Evolutionary conservation across 2,113 vertebrate species (phyloP).

Genomic region (Calyptommatus sinebrachiatus): DNA sequence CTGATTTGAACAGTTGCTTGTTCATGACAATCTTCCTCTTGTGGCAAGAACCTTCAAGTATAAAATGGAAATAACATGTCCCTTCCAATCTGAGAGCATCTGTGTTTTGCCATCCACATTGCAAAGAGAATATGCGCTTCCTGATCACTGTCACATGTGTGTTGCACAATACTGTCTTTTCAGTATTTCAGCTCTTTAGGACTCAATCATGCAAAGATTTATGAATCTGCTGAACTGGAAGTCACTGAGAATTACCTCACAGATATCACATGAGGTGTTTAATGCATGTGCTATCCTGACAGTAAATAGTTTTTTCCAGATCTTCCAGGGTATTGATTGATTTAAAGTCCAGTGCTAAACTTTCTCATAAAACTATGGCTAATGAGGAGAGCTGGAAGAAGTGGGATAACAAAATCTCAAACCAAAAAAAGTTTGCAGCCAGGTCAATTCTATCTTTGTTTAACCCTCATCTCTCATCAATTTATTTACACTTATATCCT

Average conservation of each 20-base stretch:
- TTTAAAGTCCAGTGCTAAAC: background rate
- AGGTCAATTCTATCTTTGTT: background rate
- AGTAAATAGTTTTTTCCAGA: background rate
- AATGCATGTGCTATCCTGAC: background rate
- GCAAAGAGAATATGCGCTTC: background rate
- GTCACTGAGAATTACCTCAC: constrained; percentile 2
- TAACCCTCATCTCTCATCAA: too few relatives aligned
- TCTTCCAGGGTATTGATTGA: background rate
- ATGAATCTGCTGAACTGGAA: constrained; percentile 1
- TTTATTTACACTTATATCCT: too few relatives aligned
- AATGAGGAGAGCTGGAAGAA: background rate
- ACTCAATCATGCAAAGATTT: constrained; percentile 23
- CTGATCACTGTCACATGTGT: background rate
- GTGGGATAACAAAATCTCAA: background rate
- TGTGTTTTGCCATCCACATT: background rate
- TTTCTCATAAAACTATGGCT: background rate
- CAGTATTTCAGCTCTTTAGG: background rate
- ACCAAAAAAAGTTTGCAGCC: too few relatives aligned
- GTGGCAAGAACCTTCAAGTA: background rate
- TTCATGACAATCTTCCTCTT: background rate
- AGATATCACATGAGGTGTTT: background rate
- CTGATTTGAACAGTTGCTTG: constrained; percentile 18
- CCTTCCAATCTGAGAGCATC: background rate
- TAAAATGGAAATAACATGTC: background rate
- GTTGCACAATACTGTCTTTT: background rate